Evolutionary conservation across 1,140 invertebrate genomes (phyloP).

Genomic region (Oryctes rhinoceros): DNA sequence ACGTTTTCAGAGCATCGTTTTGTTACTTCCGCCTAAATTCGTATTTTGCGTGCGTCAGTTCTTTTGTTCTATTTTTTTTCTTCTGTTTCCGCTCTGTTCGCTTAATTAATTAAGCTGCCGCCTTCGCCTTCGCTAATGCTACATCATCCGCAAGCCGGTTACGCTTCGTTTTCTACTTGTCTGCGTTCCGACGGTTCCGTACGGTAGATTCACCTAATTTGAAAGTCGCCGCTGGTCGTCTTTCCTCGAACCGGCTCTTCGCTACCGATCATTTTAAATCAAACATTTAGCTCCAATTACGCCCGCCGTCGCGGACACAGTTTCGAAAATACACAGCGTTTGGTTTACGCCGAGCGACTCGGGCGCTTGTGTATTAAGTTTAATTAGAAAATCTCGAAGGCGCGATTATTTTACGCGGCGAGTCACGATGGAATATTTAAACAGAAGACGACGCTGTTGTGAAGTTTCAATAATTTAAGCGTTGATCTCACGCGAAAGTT

Average conservation of each 20-base stretch:
- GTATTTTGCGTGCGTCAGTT: too few species aligned
- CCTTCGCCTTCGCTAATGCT: too few species aligned
- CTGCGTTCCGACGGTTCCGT: too few species aligned
- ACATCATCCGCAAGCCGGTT: too few species aligned
- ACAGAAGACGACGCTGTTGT: neutral
- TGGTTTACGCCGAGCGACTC: neutral
- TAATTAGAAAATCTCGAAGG: slow-evolving; percentile 22
- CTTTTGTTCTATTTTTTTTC: too few species aligned
- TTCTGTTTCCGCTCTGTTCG: too few species aligned
- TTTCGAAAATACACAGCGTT: neutral
- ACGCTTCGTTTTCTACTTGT: too few species aligned
- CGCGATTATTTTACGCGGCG: slow-evolving; percentile 4
- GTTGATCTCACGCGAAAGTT: neutral
- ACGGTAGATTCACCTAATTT: too few species aligned
- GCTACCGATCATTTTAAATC: neutral
- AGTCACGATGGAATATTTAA: neutral
- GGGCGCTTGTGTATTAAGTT: neutral
- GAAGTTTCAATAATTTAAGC: slow-evolving; percentile 15
- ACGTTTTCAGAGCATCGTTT: too few species aligned
- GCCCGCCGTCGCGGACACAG: neutral
- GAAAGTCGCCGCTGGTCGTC: too few species aligned
- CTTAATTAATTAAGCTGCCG: too few species aligned
- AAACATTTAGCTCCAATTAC: slow-evolving; percentile 10
- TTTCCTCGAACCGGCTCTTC: neutral
- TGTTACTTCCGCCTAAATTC: too few species aligned